These are phyloP conservation scores for Propithecus deckenii DNA, from an alignment of 2,797 vertebrate species.

Conservation along the genomic window DNA sequence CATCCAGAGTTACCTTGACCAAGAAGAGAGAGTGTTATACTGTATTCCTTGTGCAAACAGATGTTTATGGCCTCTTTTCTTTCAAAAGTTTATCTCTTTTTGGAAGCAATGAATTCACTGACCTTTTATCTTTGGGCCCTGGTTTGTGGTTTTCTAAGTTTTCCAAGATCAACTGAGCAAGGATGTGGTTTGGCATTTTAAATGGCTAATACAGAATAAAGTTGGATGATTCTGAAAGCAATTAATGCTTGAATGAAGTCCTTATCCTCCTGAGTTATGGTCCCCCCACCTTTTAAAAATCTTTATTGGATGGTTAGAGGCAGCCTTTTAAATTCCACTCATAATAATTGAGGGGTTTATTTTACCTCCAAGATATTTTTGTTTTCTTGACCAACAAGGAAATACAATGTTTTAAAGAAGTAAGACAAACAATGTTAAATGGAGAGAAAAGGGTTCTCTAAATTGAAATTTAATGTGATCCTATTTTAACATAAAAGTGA, in stretches of 20 bases:
- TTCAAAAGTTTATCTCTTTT: constrained; percentile 67
- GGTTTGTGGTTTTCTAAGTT: constrained; percentile 79
- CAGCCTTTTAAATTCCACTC: constrained; percentile 58
- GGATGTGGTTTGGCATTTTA: constrained; percentile 83
- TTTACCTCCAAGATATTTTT: constrained; percentile 58
- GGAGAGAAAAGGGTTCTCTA: neutral
- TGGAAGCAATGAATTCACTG: constrained; percentile 77
- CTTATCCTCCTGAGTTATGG: constrained; percentile 56
- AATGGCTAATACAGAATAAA: constrained; percentile 72
- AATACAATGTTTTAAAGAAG: constrained; percentile 28
- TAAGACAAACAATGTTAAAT: neutral
- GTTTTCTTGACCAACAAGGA: constrained; percentile 44
- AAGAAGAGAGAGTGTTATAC: neutral
- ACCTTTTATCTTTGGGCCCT: constrained; percentile 82
- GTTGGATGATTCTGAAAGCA: constrained; percentile 78
- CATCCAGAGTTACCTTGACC: neutral
- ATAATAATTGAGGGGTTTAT: constrained; percentile 54
- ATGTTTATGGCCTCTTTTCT: constrained; percentile 54
- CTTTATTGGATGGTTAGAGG: constrained; percentile 53
- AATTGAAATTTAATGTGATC: constrained; percentile 21
- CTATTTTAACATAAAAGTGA: constrained; percentile 46
- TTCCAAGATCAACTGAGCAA: constrained; percentile 82
- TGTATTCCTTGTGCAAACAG: constrained; percentile 12
- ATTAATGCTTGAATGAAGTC: constrained; percentile 75
- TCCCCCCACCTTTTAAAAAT: neutral